Conservation (phyloP, 2,113 vertebrate genomes). For the Rana temporaria region DNA sequence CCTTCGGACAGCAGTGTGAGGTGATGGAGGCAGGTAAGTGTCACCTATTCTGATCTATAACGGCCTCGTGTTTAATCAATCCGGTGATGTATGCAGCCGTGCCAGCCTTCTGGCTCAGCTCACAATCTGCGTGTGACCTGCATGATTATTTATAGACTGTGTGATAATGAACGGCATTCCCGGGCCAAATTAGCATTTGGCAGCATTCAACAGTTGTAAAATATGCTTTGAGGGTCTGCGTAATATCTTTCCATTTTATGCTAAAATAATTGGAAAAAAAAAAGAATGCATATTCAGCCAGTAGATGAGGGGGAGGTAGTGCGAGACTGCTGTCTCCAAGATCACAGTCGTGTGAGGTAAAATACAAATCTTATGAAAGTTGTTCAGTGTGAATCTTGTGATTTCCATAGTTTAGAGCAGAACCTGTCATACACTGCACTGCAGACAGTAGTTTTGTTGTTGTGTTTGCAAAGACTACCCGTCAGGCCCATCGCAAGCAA, state of each 20-base stretch:
- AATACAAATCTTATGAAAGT: too few species aligned
- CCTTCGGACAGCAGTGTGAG: constrained; percentile 79
- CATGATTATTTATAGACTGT: background rate
- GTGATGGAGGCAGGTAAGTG: constrained; percentile 81
- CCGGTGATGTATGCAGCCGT: background rate
- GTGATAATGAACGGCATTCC: background rate
- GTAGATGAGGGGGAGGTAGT: too few species aligned
- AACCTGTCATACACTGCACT: too few species aligned
- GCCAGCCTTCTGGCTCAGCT: background rate
- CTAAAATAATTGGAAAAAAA: background rate
- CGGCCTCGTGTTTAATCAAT: background rate
- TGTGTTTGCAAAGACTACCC: too few species aligned
- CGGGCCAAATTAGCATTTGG: background rate
- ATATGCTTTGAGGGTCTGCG: too few species aligned
- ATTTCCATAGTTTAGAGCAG: too few species aligned
- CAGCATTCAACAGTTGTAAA: constrained; percentile 1
- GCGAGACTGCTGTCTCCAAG: too few species aligned
- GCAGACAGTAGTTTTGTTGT: too few species aligned
- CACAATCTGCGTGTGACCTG: background rate
- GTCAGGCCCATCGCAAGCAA: too few species aligned
- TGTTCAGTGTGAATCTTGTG: too few species aligned
- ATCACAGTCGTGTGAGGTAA: too few species aligned
- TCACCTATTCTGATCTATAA: background rate
- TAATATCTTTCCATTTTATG: too few species aligned
- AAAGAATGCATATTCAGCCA: background rate